Evolutionary conservation across 2,888 invertebrate species (phyloP).

Genomic region (Scaptomyza tumidula): DNA sequence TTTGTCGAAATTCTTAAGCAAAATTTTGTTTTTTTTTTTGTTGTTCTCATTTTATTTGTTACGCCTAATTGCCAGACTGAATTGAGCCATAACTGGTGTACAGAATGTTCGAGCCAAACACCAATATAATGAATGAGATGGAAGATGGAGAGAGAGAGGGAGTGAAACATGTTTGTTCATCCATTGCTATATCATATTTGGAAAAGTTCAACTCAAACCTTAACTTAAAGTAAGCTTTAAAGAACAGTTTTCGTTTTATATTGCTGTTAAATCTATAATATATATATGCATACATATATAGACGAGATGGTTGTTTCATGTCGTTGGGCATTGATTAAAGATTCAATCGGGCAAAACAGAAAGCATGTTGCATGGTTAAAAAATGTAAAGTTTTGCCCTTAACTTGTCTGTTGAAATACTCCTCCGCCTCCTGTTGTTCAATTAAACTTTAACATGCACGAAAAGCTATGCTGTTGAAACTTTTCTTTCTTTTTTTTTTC

Average conservation of each 20-base stretch:
- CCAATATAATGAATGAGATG: neutral
- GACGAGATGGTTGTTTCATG: neutral
- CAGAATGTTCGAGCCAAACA: slow-evolving; percentile 9
- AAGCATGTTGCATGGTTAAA: neutral
- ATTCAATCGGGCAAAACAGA: neutral
- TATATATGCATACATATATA: no score
- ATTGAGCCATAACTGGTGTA: slow-evolving; percentile 48
- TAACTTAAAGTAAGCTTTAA: slow-evolving; percentile 9
- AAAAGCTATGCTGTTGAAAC: neutral
- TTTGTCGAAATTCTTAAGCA: slow-evolving; percentile 38
- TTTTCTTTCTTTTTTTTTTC: neutral
- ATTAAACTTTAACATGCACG: neutral
- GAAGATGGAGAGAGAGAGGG: neutral
- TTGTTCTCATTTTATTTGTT: neutral
- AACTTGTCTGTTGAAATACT: neutral
- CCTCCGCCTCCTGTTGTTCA: neutral
- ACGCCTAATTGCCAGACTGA: slow-evolving; percentile 33
- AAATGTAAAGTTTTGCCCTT: neutral
- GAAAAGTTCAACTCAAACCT: slow-evolving; percentile 9
- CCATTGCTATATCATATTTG: slow-evolving; percentile 14
- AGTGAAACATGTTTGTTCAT: neutral
- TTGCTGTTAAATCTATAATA: no score
- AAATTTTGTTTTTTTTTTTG: slow-evolving; percentile 6
- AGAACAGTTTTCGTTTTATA: slow-evolving; percentile 19
- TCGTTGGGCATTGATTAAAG: neutral